A percentile compares a stretch with the other conserved stretches of the same genome.
These are phyloP conservation scores for Metaphire vulgaris DNA, from an alignment of 1,140 invertebrate species.

Conservation along the genomic window DNA sequence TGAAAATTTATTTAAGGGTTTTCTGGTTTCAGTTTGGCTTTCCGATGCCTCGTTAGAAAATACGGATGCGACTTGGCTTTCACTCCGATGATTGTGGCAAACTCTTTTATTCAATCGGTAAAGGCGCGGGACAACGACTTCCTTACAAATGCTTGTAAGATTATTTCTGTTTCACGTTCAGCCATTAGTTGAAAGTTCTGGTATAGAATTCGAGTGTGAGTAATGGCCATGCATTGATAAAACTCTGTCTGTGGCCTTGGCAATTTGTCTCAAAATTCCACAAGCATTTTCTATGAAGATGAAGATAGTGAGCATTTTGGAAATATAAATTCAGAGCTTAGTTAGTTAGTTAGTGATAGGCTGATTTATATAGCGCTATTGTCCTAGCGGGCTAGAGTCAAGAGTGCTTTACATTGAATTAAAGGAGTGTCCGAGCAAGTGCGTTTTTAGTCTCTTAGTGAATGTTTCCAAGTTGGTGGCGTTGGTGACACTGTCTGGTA, in stretches of 20 bases:
- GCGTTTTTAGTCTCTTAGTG: too few species aligned
- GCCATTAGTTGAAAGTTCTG: neutral
- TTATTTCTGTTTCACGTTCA: conserved; percentile 11
- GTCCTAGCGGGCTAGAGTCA: too few species aligned
- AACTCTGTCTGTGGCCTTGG: neutral
- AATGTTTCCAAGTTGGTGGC: too few species aligned
- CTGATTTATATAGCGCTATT: too few species aligned
- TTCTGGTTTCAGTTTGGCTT: conserved; percentile 64
- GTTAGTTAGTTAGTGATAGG: too few species aligned
- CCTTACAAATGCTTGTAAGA: conserved; percentile 62
- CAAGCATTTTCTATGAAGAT: neutral
- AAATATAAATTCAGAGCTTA: neutral
- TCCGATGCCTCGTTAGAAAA: conserved; percentile 70
- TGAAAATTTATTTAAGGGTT: neutral
- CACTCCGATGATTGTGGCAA: conserved; percentile 91
- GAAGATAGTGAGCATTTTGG: neutral
- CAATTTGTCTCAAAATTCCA: neutral
- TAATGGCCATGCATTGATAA: neutral
- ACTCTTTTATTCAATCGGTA: conserved; percentile 80
- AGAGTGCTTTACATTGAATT: too few species aligned
- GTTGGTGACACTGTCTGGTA: too few species aligned
- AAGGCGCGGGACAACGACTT: conserved; percentile 86
- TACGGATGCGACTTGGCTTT: conserved; percentile 85
- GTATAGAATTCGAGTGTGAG: neutral
- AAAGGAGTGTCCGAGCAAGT: too few species aligned